A percentile compares a stretch with the other conserved stretches of the same genome.
These are phyloP conservation scores for Lottia gigantea DNA, from an alignment of 2,888 invertebrate genomes.

Conservation along the genomic window DNA sequence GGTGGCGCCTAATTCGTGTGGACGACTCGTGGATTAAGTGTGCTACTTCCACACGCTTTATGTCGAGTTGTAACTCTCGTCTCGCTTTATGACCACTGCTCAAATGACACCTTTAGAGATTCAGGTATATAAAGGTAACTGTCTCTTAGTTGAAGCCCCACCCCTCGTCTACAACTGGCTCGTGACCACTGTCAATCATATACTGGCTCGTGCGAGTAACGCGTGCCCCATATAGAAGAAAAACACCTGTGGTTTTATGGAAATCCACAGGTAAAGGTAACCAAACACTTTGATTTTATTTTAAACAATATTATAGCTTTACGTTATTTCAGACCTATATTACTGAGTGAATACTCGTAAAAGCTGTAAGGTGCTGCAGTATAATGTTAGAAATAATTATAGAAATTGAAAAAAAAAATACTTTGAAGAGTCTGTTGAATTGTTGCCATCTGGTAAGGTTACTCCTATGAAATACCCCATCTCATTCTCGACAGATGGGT, in stretches of 20 bases:
- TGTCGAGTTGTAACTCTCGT: slow-evolving; percentile 12
- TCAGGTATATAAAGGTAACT: slow-evolving; percentile 11
- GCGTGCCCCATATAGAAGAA: slow-evolving; percentile 22
- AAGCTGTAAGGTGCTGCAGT: neutral
- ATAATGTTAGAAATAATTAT: neutral
- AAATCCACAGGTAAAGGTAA: neutral
- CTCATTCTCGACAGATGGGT: neutral
- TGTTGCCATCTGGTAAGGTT: slow-evolving; percentile 6
- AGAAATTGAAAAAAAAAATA: too few relatives aligned
- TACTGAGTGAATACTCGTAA: too few relatives aligned
- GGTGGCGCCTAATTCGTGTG: neutral
- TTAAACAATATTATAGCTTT: too few relatives aligned
- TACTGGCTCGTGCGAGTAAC: slow-evolving; percentile 23
- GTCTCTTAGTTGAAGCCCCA: slow-evolving; percentile 7
- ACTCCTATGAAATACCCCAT: neutral
- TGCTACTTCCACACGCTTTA: slow-evolving; percentile 7
- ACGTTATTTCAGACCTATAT: too few relatives aligned
- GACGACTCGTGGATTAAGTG: slow-evolving; percentile 13
- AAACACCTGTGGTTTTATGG: slow-evolving; percentile 7
- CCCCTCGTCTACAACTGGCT: slow-evolving; percentile 19
- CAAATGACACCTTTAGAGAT: neutral
- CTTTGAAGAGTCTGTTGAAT: neutral
- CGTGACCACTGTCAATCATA: slow-evolving; percentile 27
- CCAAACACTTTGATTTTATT: neutral
- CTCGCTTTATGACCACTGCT: slow-evolving; percentile 13